A percentile compares a stretch with the other conserved stretches of the same genome.
phyloP scores from a whole-genome alignment of 37 sponge, comb jelly and placozoan species.

The Cladorhizidae sp. region DNA sequence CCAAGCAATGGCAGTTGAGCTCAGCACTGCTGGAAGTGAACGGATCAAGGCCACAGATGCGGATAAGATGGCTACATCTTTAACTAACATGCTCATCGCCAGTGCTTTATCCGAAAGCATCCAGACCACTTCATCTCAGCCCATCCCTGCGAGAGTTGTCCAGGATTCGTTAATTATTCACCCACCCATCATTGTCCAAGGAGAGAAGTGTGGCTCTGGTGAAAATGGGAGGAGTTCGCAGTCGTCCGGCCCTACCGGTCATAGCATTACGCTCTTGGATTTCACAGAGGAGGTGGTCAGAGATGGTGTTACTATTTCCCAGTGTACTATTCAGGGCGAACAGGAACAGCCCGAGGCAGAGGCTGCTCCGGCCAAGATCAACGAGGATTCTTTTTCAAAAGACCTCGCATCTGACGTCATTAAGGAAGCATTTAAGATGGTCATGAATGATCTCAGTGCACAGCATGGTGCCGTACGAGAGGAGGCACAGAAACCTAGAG shows the following conservation, averaged over 20 bases:
- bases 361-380: neutral
- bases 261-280: constrained; percentile 34
- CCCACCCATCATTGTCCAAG: constrained; percentile 10
- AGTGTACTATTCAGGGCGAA: neutral
- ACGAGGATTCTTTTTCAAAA: neutral
- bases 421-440: too few relatives aligned
- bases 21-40: neutral
- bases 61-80: too few relatives aligned
- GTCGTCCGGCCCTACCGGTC: constrained; percentile 59
- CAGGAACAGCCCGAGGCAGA: too few relatives aligned
- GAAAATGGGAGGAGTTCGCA: constrained; percentile 23
- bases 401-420: too few relatives aligned
- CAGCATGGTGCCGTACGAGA: too few relatives aligned
- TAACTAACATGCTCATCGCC: too few relatives aligned
- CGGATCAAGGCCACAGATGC: too few relatives aligned
- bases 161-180: neutral
- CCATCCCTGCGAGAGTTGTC: neutral
- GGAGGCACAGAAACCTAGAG: too few relatives aligned
- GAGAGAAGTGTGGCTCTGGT: constrained; percentile 5
- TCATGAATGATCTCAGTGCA: too few relatives aligned
- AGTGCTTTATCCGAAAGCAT: neutral
- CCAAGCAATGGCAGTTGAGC: neutral
- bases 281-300: constrained; percentile 35
- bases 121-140: neutral
- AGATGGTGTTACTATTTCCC: constrained; percentile 19